phyloP scores from a whole-genome alignment of 2,888 invertebrate genomes.

The Lepas anatifera region DNA sequence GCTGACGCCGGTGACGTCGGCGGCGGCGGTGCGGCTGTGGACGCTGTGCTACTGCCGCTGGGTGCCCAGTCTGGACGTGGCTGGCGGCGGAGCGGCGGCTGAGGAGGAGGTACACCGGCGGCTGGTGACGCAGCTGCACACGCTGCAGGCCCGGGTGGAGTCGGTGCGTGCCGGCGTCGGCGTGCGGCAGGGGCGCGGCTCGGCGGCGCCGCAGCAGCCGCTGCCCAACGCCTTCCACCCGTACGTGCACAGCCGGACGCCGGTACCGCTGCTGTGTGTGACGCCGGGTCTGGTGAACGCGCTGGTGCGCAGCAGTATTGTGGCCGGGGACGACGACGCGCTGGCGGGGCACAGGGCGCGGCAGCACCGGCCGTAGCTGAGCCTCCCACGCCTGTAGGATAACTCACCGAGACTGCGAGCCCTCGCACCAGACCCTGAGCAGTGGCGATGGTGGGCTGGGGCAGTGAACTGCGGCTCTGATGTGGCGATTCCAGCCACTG shows the following conservation, averaged over 20 bases:
- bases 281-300: not conserved
- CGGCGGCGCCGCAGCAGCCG: not conserved
- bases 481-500: not conserved
- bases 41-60: slow-evolving; percentile 81
- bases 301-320: slow-evolving; percentile 5
- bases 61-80: slow-evolving; percentile 67
- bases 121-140: not conserved
- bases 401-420: not conserved
- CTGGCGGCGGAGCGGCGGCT: slow-evolving; percentile 45
- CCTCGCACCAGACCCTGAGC: too few relatives aligned
- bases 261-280: not conserved
- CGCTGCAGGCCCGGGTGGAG: not conserved
- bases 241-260: not conserved
- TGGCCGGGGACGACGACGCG: not conserved
- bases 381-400: not conserved
- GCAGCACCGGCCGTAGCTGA: not conserved
- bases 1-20: slow-evolving; percentile 29
- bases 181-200: not conserved
- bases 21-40: slow-evolving; percentile 60
- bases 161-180: not conserved
- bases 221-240: slow-evolving; percentile 11
- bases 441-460: not conserved
- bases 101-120: not conserved
- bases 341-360: not conserved
- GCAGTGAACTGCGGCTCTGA: not conserved